phyloP scores from a whole-genome alignment of 2,113 vertebrate genomes.

The Rhombomys opimus region DNA sequence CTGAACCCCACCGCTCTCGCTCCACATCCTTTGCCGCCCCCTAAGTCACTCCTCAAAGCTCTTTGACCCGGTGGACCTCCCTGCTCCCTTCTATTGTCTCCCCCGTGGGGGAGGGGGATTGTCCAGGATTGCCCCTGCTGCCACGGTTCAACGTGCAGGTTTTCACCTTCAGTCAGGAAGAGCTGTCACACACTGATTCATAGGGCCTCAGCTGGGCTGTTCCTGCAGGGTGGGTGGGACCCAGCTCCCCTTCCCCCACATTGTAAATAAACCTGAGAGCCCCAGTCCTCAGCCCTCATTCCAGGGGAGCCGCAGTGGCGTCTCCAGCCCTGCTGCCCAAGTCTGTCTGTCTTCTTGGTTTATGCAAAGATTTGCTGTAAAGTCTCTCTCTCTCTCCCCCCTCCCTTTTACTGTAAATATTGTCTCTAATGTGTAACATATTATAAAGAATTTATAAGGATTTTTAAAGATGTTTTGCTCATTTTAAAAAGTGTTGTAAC shows the following conservation, averaged over 20 bases:
- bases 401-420: conserved; percentile 90
- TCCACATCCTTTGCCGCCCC: neutral
- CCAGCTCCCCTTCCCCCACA: neutral
- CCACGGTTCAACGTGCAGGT: conserved; percentile 10
- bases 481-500: conserved; percentile 87
- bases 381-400: conserved; percentile 72
- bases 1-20: neutral
- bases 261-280: conserved; percentile 74
- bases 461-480: conserved; percentile 91
- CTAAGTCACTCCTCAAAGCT: neutral
- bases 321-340: conserved; percentile 60
- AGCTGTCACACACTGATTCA: neutral
- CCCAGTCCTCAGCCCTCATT: conserved; percentile 71
- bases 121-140: conserved; percentile 33
- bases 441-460: conserved; percentile 94
- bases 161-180: neutral
- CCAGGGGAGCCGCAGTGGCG: conserved; percentile 74
- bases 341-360: conserved; percentile 74
- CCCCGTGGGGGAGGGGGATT: neutral
- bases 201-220: conserved; percentile 41
- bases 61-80: conserved; percentile 17
- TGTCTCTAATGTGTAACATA: conserved; percentile 94
- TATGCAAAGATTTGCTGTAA: conserved; percentile 89
- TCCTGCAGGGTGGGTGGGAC: conserved; percentile 41
- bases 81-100: neutral